Base-by-base conservation (phyloP, 2,888 invertebrate genomes). In the Epinotia nisella region DNA sequence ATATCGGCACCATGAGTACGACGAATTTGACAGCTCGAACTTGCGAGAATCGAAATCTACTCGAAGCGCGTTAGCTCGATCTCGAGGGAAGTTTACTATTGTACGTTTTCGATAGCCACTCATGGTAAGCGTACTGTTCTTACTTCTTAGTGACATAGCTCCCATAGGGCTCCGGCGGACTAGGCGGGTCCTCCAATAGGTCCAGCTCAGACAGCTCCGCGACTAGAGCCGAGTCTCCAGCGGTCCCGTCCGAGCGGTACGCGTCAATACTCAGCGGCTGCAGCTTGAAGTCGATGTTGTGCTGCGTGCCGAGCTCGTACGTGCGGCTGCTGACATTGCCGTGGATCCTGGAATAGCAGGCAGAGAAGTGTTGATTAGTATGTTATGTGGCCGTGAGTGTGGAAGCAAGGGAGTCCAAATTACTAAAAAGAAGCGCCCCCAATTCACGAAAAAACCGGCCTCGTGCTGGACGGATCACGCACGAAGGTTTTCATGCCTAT, bases 291-390 rank as follows among this genome's bases (percentile, higher is more conserved):
- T 81, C 65, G 0, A 90, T 78, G 24, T 88, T 84, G 76, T 87
- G 81, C 35, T 81, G 60, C 0, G 82, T 55, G 0, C 86, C 90
- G 0, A 85, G 55, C 0, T 89, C 85, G 73, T 87, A 90, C 0
- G 86, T 80, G 0, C 80, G 71, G 11, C 86, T 89, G 0, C 75
- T 68, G 0, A 74, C 67, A 0, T 83, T 84, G 0, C 91, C 91
- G 66, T 92, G 92, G 58, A 92, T 90, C 92, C 92, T 91, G 78
- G 7, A 60, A n/a, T 4, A 24, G 9, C 3, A 35, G 13, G 13
- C 15, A 29, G 7, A 9, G 10, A 11, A 13, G 2, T 2, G 4
- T 24, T 15, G 51, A 19, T 21, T 17, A 19, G 2, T 7, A 2
- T 4, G 5, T 7, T 21, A n/a, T n/a, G 55, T 13, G 19, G 53